Evolutionary conservation across 2,797 vertebrate genomes (phyloP).

Genomic region (Malurus leucopterus): DNA sequence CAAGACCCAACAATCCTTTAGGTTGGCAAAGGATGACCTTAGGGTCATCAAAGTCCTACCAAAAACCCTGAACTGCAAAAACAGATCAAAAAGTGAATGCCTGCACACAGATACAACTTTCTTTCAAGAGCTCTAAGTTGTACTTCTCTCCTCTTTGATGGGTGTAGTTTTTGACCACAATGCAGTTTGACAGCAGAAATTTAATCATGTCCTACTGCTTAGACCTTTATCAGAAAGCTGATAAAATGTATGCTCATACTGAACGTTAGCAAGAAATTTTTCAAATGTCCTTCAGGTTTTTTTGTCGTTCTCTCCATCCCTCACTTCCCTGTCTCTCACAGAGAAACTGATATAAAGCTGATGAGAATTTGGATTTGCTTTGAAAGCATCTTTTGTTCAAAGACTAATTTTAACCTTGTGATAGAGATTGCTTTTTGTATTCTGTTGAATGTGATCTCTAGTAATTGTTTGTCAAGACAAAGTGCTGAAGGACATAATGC

Average conservation of each 20-base stretch:
- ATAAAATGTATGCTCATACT: slow-evolving; percentile 9
- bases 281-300: slow-evolving; percentile 63
- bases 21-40: neutral
- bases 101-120: neutral
- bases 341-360: slow-evolving; percentile 58
- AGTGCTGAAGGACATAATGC: slow-evolving; percentile 59
- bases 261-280: slow-evolving; percentile 45
- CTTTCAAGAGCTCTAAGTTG: neutral
- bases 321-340: neutral
- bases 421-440: slow-evolving; percentile 70
- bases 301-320: neutral
- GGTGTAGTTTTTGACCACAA: neutral
- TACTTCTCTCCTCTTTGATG: neutral
- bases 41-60: neutral
- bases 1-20: neutral
- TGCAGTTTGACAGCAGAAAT: neutral
- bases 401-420: slow-evolving; percentile 75
- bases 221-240: slow-evolving; percentile 21
- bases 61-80: neutral
- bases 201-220: slow-evolving; percentile 13
- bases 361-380: slow-evolving; percentile 64
- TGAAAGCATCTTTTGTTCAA: slow-evolving; percentile 73
- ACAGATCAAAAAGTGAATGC: neutral
- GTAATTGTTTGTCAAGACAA: slow-evolving; percentile 77
- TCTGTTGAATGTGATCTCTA: slow-evolving; percentile 65